A percentile compares a stretch with the other conserved stretches of the same genome.
phyloP scores from a whole-genome alignment of 1,140 invertebrate species.

The Papilio helenus region DNA sequence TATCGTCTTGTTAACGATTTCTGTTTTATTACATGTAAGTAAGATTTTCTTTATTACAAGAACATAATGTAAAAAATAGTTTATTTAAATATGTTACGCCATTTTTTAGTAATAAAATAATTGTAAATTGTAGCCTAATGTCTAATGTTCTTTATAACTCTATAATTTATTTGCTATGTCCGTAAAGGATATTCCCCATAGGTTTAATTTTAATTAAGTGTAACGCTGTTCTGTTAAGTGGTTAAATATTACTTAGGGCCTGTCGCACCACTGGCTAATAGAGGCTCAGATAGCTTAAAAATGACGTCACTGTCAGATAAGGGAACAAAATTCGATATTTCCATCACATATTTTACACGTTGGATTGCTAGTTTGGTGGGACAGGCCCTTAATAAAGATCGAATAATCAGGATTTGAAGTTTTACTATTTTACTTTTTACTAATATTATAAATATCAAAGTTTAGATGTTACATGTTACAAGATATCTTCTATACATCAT shows the following conservation, averaged over 20 bases:
- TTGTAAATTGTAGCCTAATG: neutral
- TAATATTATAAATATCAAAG: no score
- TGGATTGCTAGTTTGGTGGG: no score
- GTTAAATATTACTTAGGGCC: neutral
- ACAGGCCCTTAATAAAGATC: no score
- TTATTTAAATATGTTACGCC: neutral
- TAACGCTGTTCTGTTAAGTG: neutral
- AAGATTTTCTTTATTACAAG: neutral
- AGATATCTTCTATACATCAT: no score
- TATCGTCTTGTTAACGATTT: neutral
- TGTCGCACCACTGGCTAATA: no score
- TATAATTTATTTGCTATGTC: neutral
- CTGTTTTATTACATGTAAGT: slow-evolving; percentile 9
- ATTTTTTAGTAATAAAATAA: neutral
- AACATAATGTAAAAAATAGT: neutral
- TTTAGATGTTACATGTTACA: no score
- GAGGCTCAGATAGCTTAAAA: no score
- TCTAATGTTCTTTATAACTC: neutral
- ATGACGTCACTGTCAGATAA: no score
- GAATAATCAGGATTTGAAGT: no score
- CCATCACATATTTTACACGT: no score
- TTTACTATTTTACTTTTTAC: no score
- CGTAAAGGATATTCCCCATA: neutral
- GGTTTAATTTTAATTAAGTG: neutral
- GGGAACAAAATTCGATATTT: no score